Percentiles rank a stretch among this genome's conserved stretches.
These are phyloP conservation scores for Equus quagga DNA, from an alignment of 2,113 vertebrate genomes.

Conservation along the genomic window DNA sequence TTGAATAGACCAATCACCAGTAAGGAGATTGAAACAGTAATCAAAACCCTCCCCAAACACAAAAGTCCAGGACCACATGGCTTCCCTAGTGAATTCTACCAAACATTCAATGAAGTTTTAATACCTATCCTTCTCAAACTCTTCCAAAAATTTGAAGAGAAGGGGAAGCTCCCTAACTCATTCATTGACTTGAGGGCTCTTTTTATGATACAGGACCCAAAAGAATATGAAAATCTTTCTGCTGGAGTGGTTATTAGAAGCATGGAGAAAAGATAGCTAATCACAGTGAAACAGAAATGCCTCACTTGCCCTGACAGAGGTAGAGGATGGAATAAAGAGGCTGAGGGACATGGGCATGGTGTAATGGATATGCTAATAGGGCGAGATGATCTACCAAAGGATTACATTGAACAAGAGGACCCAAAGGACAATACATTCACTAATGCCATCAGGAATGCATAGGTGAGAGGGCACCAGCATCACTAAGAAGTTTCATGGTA, in stretches of 20 bases:
- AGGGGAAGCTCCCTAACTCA: no score
- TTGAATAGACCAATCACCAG: no score
- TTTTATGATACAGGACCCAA: not conserved
- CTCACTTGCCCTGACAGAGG: not conserved
- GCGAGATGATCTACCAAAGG: not conserved
- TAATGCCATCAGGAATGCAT: not conserved
- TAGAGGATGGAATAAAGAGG: not conserved
- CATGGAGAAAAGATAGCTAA: fast-evolving
- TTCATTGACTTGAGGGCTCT: not conserved
- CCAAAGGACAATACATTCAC: not conserved
- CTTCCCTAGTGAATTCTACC: no score
- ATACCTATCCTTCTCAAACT: no score
- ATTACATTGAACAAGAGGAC: not conserved
- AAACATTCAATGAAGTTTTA: no score
- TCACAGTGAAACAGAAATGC: not conserved
- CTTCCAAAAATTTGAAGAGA: no score
- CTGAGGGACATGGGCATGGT: not conserved
- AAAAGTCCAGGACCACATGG: no score
- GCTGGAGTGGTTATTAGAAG: not conserved
- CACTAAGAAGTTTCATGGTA: not conserved
- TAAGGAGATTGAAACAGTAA: no score
- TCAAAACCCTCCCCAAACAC: no score
- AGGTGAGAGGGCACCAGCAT: not conserved
- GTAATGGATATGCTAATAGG: not conserved
- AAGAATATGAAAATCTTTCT: not conserved